phyloP scores from a whole-genome alignment of 2,888 invertebrate species.

The Zygothrica quintamaculata region DNA sequence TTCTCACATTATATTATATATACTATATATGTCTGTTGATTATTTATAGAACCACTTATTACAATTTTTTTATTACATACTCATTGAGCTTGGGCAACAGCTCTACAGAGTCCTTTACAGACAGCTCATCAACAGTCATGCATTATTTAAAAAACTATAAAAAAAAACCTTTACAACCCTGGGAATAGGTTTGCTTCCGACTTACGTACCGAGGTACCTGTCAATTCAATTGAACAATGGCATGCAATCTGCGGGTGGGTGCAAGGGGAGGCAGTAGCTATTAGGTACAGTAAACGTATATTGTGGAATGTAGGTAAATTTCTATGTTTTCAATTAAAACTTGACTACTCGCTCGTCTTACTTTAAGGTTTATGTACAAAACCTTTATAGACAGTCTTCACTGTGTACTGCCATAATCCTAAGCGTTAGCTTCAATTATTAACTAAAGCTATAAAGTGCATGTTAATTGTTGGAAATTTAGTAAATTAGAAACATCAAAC shows the following conservation, averaged over 20 bases:
- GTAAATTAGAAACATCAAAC: slow-evolving; percentile 1
- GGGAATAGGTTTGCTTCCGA: slow-evolving; percentile 7
- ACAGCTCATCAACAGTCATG: slow-evolving; percentile 36
- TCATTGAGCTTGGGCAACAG: background rate
- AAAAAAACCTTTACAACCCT: slow-evolving; percentile 29
- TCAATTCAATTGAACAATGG: slow-evolving; percentile 36
- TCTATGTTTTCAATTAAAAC: too few relatives aligned
- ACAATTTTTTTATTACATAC: too few relatives aligned
- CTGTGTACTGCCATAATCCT: slow-evolving; percentile 18
- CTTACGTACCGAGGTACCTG: background rate
- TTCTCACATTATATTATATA: background rate
- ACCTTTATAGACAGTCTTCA: background rate
- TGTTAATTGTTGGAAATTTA: slow-evolving; percentile 20
- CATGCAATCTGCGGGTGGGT: slow-evolving; percentile 43
- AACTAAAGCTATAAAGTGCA: slow-evolving; percentile 18
- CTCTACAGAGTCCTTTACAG: slow-evolving; percentile 37
- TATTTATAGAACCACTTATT: slow-evolving; percentile 31
- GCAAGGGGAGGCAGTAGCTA: background rate
- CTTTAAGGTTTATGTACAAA: too few relatives aligned
- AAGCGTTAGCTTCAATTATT: slow-evolving; percentile 19
- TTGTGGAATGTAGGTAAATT: too few relatives aligned
- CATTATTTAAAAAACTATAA: slow-evolving; percentile 31
- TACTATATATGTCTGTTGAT: slow-evolving; percentile 29
- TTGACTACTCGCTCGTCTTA: too few relatives aligned
- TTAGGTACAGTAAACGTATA: background rate